Conservation (phyloP, 2,888 invertebrate genomes). For the Eupithecia abbreviata region DNA sequence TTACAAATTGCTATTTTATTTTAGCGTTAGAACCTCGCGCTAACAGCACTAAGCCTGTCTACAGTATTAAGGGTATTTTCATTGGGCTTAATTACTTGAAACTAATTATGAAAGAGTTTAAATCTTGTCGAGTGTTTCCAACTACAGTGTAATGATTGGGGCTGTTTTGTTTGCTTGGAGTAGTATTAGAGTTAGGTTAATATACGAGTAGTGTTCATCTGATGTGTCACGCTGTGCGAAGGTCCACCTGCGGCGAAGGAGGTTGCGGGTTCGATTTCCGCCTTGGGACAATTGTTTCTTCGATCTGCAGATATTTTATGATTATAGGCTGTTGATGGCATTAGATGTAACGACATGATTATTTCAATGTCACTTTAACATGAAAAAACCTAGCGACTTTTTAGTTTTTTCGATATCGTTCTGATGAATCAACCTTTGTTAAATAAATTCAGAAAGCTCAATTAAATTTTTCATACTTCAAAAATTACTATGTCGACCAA, state of each 20-base stretch:
- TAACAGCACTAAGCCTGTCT: constrained; percentile 48
- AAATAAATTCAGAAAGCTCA: background rate
- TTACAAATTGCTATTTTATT: background rate
- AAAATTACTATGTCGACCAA: constrained; percentile 55
- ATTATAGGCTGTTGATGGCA: too few relatives aligned
- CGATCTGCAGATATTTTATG: too few relatives aligned
- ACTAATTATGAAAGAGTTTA: constrained; percentile 36
- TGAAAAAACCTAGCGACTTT: background rate
- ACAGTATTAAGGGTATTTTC: constrained; percentile 61
- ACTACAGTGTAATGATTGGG: constrained; percentile 16
- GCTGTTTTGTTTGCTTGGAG: background rate
- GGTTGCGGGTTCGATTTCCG: too few relatives aligned
- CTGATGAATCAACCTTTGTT: background rate
- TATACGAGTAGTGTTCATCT: background rate
- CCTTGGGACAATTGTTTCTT: too few relatives aligned
- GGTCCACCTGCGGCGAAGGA: too few relatives aligned
- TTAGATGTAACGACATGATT: too few relatives aligned
- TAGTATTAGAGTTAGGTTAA: background rate
- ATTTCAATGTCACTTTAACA: background rate
- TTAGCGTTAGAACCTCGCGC: constrained; percentile 12
- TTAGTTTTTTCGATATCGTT: background rate
- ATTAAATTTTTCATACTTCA: constrained; percentile 28
- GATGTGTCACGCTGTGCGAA: too few relatives aligned
- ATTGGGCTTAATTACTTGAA: constrained; percentile 67
- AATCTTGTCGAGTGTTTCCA: constrained; percentile 25